Base-by-base conservation (phyloP, 2,888 invertebrate genomes). In the Capitulum mitella region DNA sequence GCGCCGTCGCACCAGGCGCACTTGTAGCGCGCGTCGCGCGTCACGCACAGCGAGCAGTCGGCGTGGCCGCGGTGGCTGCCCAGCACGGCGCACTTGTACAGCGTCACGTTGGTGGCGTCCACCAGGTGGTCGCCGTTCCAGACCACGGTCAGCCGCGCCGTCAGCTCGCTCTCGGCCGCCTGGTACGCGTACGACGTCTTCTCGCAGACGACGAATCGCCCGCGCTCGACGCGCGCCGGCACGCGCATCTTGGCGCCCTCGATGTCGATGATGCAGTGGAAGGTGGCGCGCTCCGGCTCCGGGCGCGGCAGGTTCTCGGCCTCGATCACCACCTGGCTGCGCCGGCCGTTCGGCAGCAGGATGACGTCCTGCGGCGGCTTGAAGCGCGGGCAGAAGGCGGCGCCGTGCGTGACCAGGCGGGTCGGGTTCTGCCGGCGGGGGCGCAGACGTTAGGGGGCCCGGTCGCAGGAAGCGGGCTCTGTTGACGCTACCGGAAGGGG, bases 41-140 rank as follows among this genome's bases (percentile, higher is more conserved):
- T 97, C 80, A 97, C 93, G 86, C 99, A 99, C 74, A 97, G 89
- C 78, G 97, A 97, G 87, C 98, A 99, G 86, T 99, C 99, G 22
- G 95, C 93, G 85, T 95, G 94, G 84, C 95, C 94, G 78, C 95
- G 90, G 85, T 96, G 95, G 19, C 95, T 95, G 43, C 97, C 98
- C 82, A 98, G 88, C 81, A 95, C 93, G 86, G 94, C 93, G 88
- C 98, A 99, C 86, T 98, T 98, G 86, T 97, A 99, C 79, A 98
- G 87, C 77, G 93, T 92, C 78, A 98, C 93, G 84, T 91, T 92
- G 78, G 94, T 93, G 14, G 93, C 93, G 85, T 97, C 96, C 80
- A 97, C 92, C 84, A 95, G 94, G 85, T 95, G 95, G 85, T 93
- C 93, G 79, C 92, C 90, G 86, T 96, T 96, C 95, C 95, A 96